These are phyloP conservation scores for Drosophila imparisetae DNA, from an alignment of 2,888 invertebrate species.

Conservation along the genomic window DNA sequence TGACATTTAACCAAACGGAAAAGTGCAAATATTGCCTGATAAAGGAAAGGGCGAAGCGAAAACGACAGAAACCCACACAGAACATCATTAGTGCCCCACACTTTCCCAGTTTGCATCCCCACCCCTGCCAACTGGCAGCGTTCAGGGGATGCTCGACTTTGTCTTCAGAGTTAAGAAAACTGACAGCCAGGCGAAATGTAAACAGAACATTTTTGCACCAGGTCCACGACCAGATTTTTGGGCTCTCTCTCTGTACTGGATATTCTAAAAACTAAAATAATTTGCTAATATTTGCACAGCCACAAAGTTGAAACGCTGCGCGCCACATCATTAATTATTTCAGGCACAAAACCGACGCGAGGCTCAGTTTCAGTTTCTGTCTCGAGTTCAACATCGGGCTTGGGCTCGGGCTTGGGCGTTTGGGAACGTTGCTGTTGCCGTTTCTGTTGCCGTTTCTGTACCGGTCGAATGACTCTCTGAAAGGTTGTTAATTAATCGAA, in stretches of 20 bases:
- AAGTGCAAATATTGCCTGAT: constrained; percentile 77
- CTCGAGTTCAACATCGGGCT: constrained; percentile 29
- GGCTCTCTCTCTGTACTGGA: constrained; percentile 30
- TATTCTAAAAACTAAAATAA: constrained; percentile 78
- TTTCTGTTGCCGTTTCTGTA: neutral
- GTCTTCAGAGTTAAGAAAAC: constrained; percentile 50
- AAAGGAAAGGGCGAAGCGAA: constrained; percentile 20
- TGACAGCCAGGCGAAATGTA: constrained; percentile 53
- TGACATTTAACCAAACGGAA: constrained; percentile 77
- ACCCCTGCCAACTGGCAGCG: constrained; percentile 2
- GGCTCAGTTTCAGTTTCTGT: constrained; percentile 30
- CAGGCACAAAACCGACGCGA: constrained; percentile 49
- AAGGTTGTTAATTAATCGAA: constrained; percentile 71
- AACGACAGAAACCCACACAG: constrained; percentile 70
- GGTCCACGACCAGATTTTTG: neutral
- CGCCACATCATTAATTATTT: constrained; percentile 77
- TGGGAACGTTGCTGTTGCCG: neutral
- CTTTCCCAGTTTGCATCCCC: constrained; percentile 5
- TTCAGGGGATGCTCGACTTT: constrained; percentile 59
- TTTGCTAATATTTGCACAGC: constrained; percentile 81
- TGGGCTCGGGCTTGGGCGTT: neutral
- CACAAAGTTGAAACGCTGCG: constrained; percentile 56
- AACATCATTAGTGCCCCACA: constrained; percentile 72
- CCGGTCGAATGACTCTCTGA: constrained; percentile 46
- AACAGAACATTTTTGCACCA: constrained; percentile 47